phyloP scores from a whole-genome alignment of 2,113 vertebrate species.

The Mormyrus lacerda region DNA sequence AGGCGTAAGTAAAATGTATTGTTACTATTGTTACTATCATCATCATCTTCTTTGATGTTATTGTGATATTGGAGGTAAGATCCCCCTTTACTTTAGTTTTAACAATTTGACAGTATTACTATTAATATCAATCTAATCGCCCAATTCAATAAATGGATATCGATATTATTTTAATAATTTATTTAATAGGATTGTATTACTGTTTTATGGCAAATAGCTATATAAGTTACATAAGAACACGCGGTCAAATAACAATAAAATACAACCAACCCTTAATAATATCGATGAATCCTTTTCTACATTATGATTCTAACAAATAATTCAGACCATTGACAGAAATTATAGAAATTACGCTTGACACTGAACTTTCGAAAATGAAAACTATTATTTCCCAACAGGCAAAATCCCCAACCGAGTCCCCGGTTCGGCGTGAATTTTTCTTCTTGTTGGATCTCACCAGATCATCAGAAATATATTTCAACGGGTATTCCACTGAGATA shows the following conservation, averaged over 20 bases:
- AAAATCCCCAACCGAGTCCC: slow-evolving; percentile 22
- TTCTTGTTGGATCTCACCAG: slow-evolving; percentile 17
- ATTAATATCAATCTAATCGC: slow-evolving; percentile 11
- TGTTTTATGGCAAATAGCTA: slow-evolving; percentile 96
- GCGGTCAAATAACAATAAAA: slow-evolving; percentile 81
- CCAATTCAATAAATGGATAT: slow-evolving; percentile 45
- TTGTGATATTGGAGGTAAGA: not conserved
- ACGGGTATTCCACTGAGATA: slow-evolving; percentile 25
- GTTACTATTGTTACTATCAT: not conserved
- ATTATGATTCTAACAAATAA: slow-evolving; percentile 87
- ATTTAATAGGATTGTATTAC: slow-evolving; percentile 89
- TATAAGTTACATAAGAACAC: slow-evolving; percentile 93
- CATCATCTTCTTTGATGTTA: not conserved
- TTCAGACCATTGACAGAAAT: slow-evolving; percentile 83
- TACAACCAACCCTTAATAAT: slow-evolving; percentile 73
- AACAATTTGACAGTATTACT: not conserved
- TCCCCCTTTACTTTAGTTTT: not conserved
- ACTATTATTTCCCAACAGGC: slow-evolving; percentile 30
- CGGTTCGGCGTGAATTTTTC: slow-evolving; percentile 20
- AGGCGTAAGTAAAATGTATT: not conserved
- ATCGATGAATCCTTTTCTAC: slow-evolving; percentile 82
- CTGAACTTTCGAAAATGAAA: slow-evolving; percentile 63
- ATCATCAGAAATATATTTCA: slow-evolving; percentile 27
- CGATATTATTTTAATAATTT: slow-evolving; percentile 79
- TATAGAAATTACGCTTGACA: slow-evolving; percentile 87